Base-by-base conservation (phyloP, 2,888 invertebrate species). In the Machimus atricapillus region DNA sequence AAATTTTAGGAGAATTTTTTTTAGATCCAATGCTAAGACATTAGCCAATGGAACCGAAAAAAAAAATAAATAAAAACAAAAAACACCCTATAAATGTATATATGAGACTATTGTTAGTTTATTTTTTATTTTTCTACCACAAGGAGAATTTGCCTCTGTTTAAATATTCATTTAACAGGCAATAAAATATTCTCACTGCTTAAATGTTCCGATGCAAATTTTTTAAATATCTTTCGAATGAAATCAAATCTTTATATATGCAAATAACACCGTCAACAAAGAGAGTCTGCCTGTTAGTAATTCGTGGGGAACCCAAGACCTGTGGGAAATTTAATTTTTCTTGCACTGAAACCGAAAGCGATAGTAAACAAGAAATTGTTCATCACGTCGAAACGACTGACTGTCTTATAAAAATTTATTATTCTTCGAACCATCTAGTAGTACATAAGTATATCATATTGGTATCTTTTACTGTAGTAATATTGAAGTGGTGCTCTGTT, bases 301-400 rank as follows among this genome's bases (percentile, higher is more conserved):
- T 52, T 79, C 19, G 52, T 31, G 31, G 14, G 27, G 46, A 79
- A 79, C 79, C 52, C 12, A 79, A 79, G 6, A 79, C 52, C 4
- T 46, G 79, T 79, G 79, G 52, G 79, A 79, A 79, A 79, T n/a
- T 14, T 31, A 79, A 27, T 31, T 46, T 46, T 52, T 46, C 52
- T 52, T 40, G 52, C 52, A 31, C 31, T 79, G 79, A 79, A 79
- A 79, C 52, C 52, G 23, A 79, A 79, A 46, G 27, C 27, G 52
- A 79, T 79, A 79, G 79, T 79, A 79, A 79, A 79, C 79, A 79
- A 79, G 43, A 31, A 37, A 78, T 40, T 27, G 78, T 23, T 43
- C 43, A 52, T 52, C 27, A 23, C 23, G 66, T 66, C 9, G 12
- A 66, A 23, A 66, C 27, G 12, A 14, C 43, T 46, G 23, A 23